A percentile compares a stretch with the other conserved stretches of the same genome.
Evolutionary conservation across 2,888 invertebrate genomes (phyloP).

Genomic region (Nasonovia ribisnigri): DNA sequence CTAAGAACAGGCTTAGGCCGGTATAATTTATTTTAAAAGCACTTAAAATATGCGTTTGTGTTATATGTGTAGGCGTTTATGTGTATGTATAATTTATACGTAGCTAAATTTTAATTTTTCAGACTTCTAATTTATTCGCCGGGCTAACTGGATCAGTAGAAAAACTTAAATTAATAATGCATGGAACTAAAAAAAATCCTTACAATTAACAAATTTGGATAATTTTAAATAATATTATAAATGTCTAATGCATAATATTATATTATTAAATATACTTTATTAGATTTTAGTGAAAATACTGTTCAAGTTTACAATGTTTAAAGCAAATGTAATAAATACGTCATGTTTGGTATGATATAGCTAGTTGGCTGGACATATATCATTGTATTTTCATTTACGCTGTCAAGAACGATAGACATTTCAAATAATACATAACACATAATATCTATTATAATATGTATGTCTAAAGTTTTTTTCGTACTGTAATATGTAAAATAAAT

Average conservation of each 20-base stretch:
- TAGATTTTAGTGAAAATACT: background rate
- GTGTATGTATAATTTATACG: slow-evolving; percentile 7
- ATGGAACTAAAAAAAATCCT: slow-evolving; percentile 42
- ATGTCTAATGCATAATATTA: background rate
- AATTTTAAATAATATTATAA: background rate
- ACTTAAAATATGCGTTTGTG: background rate
- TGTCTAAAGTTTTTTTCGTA: background rate
- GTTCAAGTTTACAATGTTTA: background rate
- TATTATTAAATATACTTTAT: background rate
- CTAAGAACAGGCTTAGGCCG: background rate
- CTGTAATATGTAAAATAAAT: background rate
- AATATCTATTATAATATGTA: background rate
- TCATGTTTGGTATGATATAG: background rate
- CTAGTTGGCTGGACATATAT: background rate
- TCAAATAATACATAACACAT: background rate
- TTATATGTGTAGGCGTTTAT: background rate
- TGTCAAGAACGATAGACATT: background rate
- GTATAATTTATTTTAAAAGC: background rate
- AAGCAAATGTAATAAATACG: background rate
- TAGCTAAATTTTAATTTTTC: slow-evolving; percentile 19
- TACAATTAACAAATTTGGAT: slow-evolving; percentile 12
- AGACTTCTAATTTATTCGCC: slow-evolving; percentile 42
- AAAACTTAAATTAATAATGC: slow-evolving; percentile 46
- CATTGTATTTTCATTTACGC: background rate
- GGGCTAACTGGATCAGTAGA: slow-evolving; percentile 39